Evolutionary conservation across 2,888 invertebrate species (phyloP).

Genomic region (Dryocosmus kuriphilus): DNA sequence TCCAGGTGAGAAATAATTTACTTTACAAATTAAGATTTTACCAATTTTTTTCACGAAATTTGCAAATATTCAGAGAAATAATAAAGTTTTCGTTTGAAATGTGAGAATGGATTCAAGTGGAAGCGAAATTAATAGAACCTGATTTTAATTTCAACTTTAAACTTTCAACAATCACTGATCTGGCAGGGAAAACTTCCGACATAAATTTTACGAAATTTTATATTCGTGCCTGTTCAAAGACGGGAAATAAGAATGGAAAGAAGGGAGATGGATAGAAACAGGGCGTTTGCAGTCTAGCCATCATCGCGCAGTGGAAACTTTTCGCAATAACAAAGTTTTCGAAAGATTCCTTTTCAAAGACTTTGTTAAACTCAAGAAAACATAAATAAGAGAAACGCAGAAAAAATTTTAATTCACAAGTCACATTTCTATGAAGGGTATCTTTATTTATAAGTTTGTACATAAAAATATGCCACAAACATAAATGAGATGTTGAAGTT

Average conservation of each 20-base stretch:
- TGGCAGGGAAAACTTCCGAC: constrained; percentile 12
- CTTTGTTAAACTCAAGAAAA: constrained; percentile 29
- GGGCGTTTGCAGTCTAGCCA: constrained; percentile 30
- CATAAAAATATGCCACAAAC: not conserved
- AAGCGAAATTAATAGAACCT: not conserved
- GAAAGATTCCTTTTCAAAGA: constrained; percentile 29
- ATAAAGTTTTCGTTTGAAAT: not conserved
- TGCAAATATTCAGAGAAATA: not conserved
- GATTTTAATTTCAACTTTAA: constrained; percentile 20
- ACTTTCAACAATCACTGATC: constrained; percentile 17
- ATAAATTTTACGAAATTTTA: constrained; percentile 36
- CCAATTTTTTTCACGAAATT: not conserved
- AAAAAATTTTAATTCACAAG: constrained; percentile 6
- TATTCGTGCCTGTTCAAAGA: constrained; percentile 17
- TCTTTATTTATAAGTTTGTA: not conserved
- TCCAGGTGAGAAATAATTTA: constrained; percentile 21
- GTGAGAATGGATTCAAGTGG: not conserved
- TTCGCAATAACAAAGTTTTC: constrained; percentile 36
- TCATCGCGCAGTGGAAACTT: constrained; percentile 33
- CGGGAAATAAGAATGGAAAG: constrained; percentile 2
- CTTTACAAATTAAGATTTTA: not conserved
- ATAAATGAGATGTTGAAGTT: not conserved
- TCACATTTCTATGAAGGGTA: constrained; percentile 5
- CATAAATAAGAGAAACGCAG: constrained; percentile 6
- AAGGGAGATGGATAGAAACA: constrained; percentile 23